Conservation (phyloP, 2,888 invertebrate genomes). For the Mamestra brassicae region DNA sequence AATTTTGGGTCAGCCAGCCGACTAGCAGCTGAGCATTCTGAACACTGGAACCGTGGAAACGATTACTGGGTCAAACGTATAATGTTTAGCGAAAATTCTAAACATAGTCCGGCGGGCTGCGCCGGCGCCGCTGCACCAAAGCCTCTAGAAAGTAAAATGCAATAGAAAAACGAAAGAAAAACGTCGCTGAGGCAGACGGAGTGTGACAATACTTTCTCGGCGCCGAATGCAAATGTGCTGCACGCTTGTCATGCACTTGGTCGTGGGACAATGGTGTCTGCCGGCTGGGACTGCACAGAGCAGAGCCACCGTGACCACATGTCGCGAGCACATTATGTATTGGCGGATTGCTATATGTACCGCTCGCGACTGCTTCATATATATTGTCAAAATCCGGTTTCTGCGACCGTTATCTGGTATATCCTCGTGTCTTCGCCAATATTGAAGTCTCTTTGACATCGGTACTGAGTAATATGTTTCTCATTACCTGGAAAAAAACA, state of each 20-base stretch:
- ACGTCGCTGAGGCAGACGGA: constrained; percentile 51
- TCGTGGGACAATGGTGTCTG: constrained; percentile 65
- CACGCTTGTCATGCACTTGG: constrained; percentile 65
- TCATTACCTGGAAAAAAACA: neutral
- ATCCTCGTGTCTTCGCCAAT: neutral
- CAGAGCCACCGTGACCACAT: constrained; percentile 68
- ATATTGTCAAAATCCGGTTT: constrained; percentile 3
- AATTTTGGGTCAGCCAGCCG: constrained; percentile 25
- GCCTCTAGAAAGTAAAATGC: constrained; percentile 63
- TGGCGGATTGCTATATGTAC: neutral
- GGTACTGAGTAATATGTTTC: neutral
- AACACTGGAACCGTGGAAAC: constrained; percentile 44
- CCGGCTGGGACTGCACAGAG: constrained; percentile 70
- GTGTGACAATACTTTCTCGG: constrained; percentile 63
- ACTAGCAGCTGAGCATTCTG: constrained; percentile 29
- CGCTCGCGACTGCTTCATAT: neutral
- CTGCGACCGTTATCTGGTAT: neutral
- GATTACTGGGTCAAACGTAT: constrained; percentile 60
- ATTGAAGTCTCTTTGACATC: neutral
- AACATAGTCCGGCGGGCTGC: constrained; percentile 39
- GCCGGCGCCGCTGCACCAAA: constrained; percentile 42
- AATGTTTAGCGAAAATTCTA: constrained; percentile 57
- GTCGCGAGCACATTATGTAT: constrained; percentile 18
- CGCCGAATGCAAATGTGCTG: constrained; percentile 64
- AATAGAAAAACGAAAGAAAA: constrained; percentile 65